Percentiles rank a stretch among this genome's conserved stretches.
Evolutionary conservation across 1,140 invertebrate genomes (phyloP).

Genomic region (Neodiprion lecontei): DNA sequence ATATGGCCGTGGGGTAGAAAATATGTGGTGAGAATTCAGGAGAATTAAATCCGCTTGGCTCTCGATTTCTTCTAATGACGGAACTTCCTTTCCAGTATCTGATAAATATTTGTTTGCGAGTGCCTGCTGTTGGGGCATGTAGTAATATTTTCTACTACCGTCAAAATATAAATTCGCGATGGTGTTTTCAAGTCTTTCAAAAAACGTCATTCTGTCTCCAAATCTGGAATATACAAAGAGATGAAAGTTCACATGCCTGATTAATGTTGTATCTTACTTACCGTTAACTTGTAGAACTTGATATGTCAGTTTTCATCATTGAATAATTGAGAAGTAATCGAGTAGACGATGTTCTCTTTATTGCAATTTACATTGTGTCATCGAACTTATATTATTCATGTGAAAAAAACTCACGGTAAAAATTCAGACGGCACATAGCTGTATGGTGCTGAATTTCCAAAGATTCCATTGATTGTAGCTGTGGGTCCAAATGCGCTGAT

Average conservation of each 20-base stretch:
- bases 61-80: constrained; percentile 28
- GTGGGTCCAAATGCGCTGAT: constrained; percentile 42
- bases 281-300: no score
- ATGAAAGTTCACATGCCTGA: constrained; percentile 5
- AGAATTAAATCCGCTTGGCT: constrained; percentile 28
- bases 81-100: constrained; percentile 8
- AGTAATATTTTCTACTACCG: background rate
- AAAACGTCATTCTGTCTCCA: constrained; percentile 18
- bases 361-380: no score
- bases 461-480: background rate
- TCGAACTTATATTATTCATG: no score
- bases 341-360: no score
- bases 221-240: background rate
- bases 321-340: no score
- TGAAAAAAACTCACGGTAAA: background rate
- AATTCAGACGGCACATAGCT: constrained; percentile 15
- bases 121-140: constrained; percentile 14
- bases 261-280: no score
- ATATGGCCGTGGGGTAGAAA: constrained; percentile 26
- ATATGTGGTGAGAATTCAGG: constrained; percentile 30
- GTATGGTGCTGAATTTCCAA: constrained; percentile 8
- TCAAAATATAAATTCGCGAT: background rate
- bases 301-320: no score
- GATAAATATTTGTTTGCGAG: background rate
- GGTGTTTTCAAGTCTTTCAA: constrained; percentile 10